Percentiles rank a stretch among this genome's conserved stretches.
Evolutionary conservation across 2,888 invertebrate genomes (phyloP).

Genomic region (Harpagoxenus sublaevis): DNA sequence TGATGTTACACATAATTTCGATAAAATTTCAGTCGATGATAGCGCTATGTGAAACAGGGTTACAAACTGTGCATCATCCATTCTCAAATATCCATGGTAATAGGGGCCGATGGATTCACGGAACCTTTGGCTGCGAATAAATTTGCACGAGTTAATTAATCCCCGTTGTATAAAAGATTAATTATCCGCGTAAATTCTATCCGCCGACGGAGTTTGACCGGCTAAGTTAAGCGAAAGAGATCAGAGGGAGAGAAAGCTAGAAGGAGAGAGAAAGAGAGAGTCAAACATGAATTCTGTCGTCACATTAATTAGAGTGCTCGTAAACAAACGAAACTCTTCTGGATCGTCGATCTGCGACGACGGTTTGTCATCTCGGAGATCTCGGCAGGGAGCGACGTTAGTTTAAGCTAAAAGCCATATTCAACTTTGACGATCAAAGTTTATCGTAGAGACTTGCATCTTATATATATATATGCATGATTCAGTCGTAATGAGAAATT

Average conservation of each 20-base stretch:
- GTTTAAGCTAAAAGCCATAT: conserved; percentile 3
- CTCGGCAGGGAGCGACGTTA: neutral
- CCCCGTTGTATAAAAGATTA: conserved; percentile 58
- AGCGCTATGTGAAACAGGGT: neutral
- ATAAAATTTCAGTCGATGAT: neutral
- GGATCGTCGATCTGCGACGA: neutral
- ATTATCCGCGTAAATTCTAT: conserved; percentile 56
- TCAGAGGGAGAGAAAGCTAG: neutral
- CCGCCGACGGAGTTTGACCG: conserved; percentile 6
- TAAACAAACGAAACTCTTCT: conserved; percentile 34
- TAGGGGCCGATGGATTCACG: conserved; percentile 28
- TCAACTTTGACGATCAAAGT: conserved; percentile 31
- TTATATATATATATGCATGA: neutral
- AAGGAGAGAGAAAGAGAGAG: neutral
- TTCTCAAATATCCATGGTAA: conserved; percentile 38
- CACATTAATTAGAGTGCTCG: conserved; percentile 43
- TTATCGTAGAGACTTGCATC: neutral
- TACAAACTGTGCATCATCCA: neutral
- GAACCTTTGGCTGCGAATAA: conserved; percentile 49
- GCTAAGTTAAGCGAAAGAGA: conserved; percentile 30
- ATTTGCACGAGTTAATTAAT: conserved; percentile 66
- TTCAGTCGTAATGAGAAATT: neutral
- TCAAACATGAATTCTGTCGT: conserved; percentile 49
- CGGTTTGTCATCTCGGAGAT: neutral
- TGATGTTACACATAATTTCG: neutral